A percentile compares a stretch with the other conserved stretches of the same genome.
Evolutionary conservation across 1,140 invertebrate genomes (phyloP).

Genomic region (Zaprionus kolodkinae): DNA sequence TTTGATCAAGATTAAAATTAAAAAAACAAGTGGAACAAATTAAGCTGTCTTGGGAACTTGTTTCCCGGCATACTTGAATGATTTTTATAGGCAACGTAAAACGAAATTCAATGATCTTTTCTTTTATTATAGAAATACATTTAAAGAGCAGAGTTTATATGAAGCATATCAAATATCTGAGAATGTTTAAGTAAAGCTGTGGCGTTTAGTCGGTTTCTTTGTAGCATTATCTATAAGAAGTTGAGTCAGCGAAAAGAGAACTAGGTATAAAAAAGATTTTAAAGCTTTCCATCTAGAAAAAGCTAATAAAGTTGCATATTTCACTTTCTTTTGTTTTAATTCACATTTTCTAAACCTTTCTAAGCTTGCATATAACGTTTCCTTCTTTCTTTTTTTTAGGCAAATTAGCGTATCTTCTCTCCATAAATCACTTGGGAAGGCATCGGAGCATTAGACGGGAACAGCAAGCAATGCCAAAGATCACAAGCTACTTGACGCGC

Average conservation of each 20-base stretch:
- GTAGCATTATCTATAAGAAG: background rate
- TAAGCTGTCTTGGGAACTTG: background rate
- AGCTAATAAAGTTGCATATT: background rate
- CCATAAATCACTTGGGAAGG: background rate
- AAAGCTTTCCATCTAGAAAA: background rate
- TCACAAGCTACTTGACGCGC: constrained; percentile 12
- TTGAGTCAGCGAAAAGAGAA: background rate
- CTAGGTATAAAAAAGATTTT: too few species aligned
- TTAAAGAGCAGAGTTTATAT: background rate
- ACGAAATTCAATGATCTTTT: background rate
- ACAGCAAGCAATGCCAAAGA: constrained; percentile 10
- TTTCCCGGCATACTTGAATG: background rate
- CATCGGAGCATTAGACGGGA: background rate
- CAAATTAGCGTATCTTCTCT: constrained; percentile 8
- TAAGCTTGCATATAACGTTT: background rate
- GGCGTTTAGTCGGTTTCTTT: background rate
- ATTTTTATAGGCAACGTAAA: background rate
- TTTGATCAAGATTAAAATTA: background rate
- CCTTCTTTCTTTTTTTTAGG: background rate
- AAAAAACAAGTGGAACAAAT: background rate
- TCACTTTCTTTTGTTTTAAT: too few species aligned
- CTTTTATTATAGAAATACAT: background rate
- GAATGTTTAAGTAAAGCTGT: background rate
- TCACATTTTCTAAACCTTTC: background rate
- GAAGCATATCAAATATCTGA: background rate